These are phyloP conservation scores for Cephalophus harveyi DNA, from an alignment of 2,113 vertebrate species.

Conservation along the genomic window DNA sequence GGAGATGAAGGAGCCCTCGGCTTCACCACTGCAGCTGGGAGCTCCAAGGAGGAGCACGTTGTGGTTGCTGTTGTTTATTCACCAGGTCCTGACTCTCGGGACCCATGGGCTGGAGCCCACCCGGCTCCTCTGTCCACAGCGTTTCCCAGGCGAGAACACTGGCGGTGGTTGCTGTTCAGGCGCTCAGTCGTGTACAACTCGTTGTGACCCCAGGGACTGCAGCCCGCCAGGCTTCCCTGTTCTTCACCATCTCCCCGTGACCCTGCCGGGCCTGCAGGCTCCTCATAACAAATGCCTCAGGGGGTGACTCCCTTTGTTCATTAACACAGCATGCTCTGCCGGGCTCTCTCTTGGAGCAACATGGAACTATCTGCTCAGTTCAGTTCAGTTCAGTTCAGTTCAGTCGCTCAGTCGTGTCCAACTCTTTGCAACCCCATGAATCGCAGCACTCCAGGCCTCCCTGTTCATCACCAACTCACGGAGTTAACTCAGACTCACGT, in stretches of 20 bases:
- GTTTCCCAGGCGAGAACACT: not conserved
- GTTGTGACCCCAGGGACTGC: not conserved
- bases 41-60: not conserved
- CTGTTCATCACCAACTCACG: too few species aligned
- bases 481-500: too few species aligned
- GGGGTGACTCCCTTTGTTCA: not conserved
- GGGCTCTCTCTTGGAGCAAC: not conserved
- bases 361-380: conserved; percentile 18
- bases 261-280: not conserved
- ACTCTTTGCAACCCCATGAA: too few species aligned
- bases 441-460: too few species aligned
- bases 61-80: not conserved
- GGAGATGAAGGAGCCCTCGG: fast-evolving
- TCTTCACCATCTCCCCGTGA: not conserved
- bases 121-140: fast-evolving
- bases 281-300: too few species aligned
- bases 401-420: too few species aligned
- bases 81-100: not conserved
- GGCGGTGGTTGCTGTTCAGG: fast-evolving
- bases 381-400: too few species aligned
- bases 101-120: not conserved
- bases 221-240: not conserved
- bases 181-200: fast-evolving
- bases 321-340: not conserved
- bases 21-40: not conserved